Evolutionary conservation across 2,797 vertebrate species (phyloP).

Genomic region (Limnodromus scolopaceus): DNA sequence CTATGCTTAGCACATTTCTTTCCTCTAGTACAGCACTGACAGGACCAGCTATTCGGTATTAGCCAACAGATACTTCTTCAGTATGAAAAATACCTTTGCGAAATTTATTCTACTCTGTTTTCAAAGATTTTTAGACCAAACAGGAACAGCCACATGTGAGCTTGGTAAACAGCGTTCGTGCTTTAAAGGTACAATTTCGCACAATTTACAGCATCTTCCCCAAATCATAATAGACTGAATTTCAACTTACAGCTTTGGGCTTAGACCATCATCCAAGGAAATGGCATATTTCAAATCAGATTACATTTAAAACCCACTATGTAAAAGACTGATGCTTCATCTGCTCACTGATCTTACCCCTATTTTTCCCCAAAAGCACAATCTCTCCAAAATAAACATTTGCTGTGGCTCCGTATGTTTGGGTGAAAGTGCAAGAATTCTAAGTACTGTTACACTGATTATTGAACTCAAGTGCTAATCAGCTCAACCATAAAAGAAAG

Average conservation of each 20-base stretch:
- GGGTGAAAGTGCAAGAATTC: neutral
- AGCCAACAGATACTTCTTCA: neutral
- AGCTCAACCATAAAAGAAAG: neutral
- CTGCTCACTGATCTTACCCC: neutral
- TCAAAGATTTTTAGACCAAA: neutral
- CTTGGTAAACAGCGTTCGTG: neutral
- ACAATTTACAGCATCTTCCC: neutral
- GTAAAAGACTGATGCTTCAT: neutral
- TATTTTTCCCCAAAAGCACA: neutral
- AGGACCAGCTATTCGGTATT: neutral
- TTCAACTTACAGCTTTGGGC: neutral
- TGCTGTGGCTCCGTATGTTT: neutral
- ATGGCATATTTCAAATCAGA: neutral
- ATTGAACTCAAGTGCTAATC: neutral
- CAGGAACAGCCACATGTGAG: neutral
- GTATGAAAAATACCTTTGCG: neutral
- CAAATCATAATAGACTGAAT: rapidly evolving
- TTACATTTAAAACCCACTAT: neutral
- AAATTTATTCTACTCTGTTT: neutral
- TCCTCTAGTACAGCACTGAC: neutral
- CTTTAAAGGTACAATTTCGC: neutral
- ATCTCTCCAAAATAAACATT: neutral
- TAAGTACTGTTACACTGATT: neutral
- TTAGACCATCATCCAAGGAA: neutral
- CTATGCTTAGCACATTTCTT: neutral